phyloP scores from a whole-genome alignment of 23 tunicate genomes.

The Ascidia mentula region DNA sequence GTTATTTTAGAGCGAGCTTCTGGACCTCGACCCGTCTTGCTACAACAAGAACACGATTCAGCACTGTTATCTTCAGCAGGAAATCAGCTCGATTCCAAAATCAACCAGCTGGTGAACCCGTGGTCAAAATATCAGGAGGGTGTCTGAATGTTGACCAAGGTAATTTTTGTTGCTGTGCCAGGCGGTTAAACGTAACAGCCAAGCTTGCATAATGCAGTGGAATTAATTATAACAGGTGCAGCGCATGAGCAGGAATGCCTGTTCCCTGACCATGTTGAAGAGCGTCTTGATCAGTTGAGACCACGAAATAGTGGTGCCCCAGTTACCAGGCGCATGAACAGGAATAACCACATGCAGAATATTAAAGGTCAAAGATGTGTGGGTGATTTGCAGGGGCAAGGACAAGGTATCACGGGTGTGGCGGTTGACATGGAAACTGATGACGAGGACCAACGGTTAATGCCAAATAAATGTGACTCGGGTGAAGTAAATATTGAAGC shows the following conservation, averaged over 20 bases:
- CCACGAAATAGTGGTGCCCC: background rate
- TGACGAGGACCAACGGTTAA: no score
- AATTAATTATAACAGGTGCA: background rate
- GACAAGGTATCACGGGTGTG: no score
- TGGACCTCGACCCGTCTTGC: slow-evolving; percentile 8
- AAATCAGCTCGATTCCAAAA: background rate
- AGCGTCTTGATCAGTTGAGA: background rate
- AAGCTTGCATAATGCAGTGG: background rate
- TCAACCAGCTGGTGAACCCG: background rate
- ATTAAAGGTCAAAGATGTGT: background rate
- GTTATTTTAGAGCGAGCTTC: background rate
- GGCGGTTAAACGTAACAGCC: background rate
- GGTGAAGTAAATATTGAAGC: no score
- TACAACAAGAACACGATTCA: background rate
- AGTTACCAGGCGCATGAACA: background rate
- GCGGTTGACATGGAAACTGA: no score
- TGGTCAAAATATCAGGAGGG: background rate
- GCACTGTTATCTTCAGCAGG: slow-evolving; percentile 6
- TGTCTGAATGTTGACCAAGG: background rate
- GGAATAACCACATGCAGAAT: background rate
- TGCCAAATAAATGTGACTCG: no score
- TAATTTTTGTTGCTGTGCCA: background rate
- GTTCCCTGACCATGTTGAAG: background rate
- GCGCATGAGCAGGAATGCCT: background rate
- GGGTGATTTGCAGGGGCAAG: no score